Percentiles rank a stretch among this genome's conserved stretches.
phyloP scores from a whole-genome alignment of 1,140 invertebrate genomes.

The Cydia splendana region DNA sequence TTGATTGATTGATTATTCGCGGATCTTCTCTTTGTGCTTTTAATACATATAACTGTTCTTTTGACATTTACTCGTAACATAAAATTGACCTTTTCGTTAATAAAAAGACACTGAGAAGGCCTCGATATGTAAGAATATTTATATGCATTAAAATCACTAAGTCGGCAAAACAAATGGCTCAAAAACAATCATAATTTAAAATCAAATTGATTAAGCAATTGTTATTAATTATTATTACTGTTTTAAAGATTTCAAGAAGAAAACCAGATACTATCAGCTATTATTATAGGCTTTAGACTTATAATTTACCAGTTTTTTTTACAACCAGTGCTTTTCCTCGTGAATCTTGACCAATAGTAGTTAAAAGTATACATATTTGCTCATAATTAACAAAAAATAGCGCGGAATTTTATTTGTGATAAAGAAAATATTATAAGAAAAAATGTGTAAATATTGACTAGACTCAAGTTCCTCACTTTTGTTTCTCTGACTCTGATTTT shows the following conservation, averaged over 20 bases:
- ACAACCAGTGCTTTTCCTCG: slow-evolving; percentile 36
- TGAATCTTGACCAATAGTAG: slow-evolving; percentile 73
- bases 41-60: too few species aligned
- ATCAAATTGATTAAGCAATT: too few species aligned
- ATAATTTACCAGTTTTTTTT: slow-evolving; percentile 33
- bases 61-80: too few species aligned
- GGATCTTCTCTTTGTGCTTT: too few species aligned
- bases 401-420: slow-evolving; percentile 75
- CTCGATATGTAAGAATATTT: too few species aligned
- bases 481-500: slow-evolving; percentile 44
- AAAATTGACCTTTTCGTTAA: too few species aligned
- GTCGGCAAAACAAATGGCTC: too few species aligned
- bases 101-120: too few species aligned
- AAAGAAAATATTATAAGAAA: slow-evolving; percentile 54
- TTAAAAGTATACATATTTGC: slow-evolving; percentile 67
- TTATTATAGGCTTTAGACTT: neutral
- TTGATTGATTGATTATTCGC: too few species aligned
- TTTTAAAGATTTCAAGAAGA: neutral
- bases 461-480: slow-evolving; percentile 66
- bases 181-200: too few species aligned
- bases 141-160: too few species aligned
- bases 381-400: slow-evolving; percentile 62
- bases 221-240: too few species aligned
- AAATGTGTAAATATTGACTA: slow-evolving; percentile 65
- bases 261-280: neutral